Evolutionary conservation across 2,113 vertebrate genomes (phyloP).

Genomic region (Odocoileus virginianus): DNA sequence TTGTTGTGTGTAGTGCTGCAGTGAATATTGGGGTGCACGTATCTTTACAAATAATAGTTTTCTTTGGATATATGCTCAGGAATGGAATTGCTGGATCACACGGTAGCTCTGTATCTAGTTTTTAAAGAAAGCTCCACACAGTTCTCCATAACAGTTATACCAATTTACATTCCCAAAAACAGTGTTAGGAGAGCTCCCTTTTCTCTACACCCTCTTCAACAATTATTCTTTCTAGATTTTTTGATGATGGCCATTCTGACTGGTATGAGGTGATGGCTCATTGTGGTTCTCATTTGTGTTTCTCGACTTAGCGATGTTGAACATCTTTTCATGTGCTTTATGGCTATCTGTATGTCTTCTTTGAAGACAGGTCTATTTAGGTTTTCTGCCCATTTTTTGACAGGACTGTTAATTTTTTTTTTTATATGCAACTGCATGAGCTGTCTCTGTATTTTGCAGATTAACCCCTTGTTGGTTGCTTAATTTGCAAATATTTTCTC

Average conservation of each 20-base stretch:
- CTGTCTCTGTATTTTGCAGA: background rate
- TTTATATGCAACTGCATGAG: background rate
- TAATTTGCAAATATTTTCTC: background rate
- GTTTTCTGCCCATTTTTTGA: background rate
- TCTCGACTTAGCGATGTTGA: background rate
- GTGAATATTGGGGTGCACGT: fast-evolving
- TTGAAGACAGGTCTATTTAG: background rate
- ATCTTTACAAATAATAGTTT: too few relatives aligned
- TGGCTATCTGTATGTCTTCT: background rate
- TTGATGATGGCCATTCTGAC: too few relatives aligned
- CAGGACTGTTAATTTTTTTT: background rate
- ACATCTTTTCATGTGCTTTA: background rate
- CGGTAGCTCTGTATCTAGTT: too few relatives aligned
- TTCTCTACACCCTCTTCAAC: too few relatives aligned
- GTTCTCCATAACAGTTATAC: too few relatives aligned
- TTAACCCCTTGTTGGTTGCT: background rate
- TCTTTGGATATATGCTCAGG: too few relatives aligned
- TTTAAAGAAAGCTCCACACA: too few relatives aligned
- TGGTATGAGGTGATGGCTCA: too few relatives aligned
- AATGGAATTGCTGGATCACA: background rate
- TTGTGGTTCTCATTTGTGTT: too few relatives aligned
- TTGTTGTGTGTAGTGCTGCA: background rate
- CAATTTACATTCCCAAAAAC: too few relatives aligned
- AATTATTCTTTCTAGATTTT: too few relatives aligned
- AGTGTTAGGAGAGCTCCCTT: too few relatives aligned